A percentile compares a stretch with the other conserved stretches of the same genome.
Conservation (phyloP, 2,888 invertebrate species). For the Halocaridina rubra region DNA sequence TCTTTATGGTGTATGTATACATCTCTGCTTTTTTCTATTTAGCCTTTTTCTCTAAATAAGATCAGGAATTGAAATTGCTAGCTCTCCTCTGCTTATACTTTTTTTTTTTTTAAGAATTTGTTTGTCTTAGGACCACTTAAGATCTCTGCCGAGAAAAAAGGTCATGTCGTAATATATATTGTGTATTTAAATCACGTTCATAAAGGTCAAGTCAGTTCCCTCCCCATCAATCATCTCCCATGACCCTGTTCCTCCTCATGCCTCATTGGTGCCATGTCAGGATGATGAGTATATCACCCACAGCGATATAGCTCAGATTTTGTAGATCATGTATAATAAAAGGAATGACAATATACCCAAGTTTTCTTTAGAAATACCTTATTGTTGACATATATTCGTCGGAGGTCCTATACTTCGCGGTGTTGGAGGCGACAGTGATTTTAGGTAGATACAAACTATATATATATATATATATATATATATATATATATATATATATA, state of each 20-base stretch:
- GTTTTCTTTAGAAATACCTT: background rate
- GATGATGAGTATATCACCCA: background rate
- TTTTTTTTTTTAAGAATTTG: too few species aligned
- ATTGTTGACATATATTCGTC: background rate
- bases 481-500: background rate
- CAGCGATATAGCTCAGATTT: conserved; percentile 10
- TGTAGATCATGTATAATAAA: conserved; percentile 39
- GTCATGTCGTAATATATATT: too few species aligned
- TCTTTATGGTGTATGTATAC: too few species aligned
- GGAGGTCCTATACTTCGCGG: background rate
- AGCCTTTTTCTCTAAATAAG: too few species aligned
- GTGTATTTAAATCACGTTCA: too few species aligned
- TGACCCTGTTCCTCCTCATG: background rate
- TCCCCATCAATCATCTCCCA: background rate
- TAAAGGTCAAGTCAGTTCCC: too few species aligned
- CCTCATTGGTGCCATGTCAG: conserved; percentile 19
- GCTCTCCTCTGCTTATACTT: too few species aligned
- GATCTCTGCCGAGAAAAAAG: too few species aligned
- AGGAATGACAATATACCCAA: conserved; percentile 24
- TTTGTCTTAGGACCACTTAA: too few species aligned
- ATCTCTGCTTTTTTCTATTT: too few species aligned
- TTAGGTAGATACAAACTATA: background rate
- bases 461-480: too few species aligned
- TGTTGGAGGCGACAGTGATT: background rate
- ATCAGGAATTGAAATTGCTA: too few species aligned